Percentiles rank a stretch among this genome's conserved stretches.
Evolutionary conservation across 35 echinoderm and acorn worm species (phyloP).

Genomic region (Apostichopus japonicus): DNA sequence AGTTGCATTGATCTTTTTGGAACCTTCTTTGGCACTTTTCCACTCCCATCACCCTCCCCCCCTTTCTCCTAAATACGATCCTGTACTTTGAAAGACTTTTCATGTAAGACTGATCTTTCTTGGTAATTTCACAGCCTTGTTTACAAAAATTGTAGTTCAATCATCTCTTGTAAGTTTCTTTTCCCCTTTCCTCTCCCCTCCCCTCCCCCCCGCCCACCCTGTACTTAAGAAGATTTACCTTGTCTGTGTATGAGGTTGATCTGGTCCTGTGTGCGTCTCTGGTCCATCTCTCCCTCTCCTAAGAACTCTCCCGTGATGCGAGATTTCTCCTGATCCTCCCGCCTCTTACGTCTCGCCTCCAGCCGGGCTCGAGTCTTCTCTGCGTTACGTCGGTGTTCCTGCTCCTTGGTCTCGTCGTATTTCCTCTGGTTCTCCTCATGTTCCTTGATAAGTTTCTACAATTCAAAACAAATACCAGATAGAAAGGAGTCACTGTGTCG

Average conservation of each 20-base stretch:
- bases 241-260: constrained; percentile 83
- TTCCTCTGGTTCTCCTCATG: constrained; percentile 80
- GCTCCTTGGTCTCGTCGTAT: constrained; percentile 61
- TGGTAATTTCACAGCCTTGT: neutral
- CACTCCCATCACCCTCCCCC: too few species aligned
- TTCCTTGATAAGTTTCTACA: constrained; percentile 87
- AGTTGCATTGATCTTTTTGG: too few species aligned
- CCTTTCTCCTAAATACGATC: too few species aligned
- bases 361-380: constrained; percentile 75
- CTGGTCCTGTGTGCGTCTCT: constrained; percentile 82
- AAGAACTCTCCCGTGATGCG: constrained; percentile 69
- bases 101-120: too few species aligned
- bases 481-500: neutral
- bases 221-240: constrained; percentile 49
- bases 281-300: constrained; percentile 67
- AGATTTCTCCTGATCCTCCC: constrained; percentile 70
- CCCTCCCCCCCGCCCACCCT: neutral
- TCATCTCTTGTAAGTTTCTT: neutral
- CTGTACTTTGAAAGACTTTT: too few species aligned
- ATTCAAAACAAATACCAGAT: neutral
- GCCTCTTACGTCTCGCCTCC: constrained; percentile 75
- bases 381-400: constrained; percentile 76
- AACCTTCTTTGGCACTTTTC: too few species aligned
- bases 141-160: neutral
- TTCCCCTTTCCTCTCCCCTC: neutral